Percentiles rank a stretch among this genome's conserved stretches.
Conservation (phyloP, 2,888 invertebrate species). For the Esperia sulphurella region DNA sequence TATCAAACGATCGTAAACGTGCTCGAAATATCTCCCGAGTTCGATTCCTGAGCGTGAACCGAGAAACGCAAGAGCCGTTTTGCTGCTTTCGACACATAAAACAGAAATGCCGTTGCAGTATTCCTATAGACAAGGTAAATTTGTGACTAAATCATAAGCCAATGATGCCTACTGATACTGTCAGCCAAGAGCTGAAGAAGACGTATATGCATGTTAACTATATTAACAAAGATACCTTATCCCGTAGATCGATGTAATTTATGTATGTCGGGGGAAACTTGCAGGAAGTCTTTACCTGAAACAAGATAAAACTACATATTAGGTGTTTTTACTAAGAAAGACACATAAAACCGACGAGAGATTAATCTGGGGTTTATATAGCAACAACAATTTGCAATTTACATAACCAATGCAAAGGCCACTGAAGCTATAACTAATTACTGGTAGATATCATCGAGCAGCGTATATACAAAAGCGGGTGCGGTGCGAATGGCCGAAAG, state of each 20-base stretch:
- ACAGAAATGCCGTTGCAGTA: background rate
- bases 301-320: background rate
- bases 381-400: no score
- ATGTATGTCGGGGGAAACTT: no score
- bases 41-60: background rate
- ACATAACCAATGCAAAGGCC: constrained; percentile 15
- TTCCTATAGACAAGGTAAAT: background rate
- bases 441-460: constrained; percentile 16
- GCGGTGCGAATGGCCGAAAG: constrained; percentile 21
- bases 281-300: background rate
- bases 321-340: no score
- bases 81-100: background rate
- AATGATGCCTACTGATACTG: background rate
- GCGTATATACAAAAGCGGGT: constrained; percentile 28
- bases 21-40: constrained; percentile 29
- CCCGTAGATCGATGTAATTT: no score
- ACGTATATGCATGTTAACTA: no score
- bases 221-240: no score
- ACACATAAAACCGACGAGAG: no score
- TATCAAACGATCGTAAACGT: constrained; percentile 37
- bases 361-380: no score
- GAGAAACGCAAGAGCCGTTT: background rate
- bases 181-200: background rate
- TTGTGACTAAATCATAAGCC: background rate
- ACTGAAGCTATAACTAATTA: constrained; percentile 18